A percentile compares a stretch with the other conserved stretches of the same genome.
Evolutionary conservation across 2,888 invertebrate genomes (phyloP).

Genomic region (Microdon myrmicae): DNA sequence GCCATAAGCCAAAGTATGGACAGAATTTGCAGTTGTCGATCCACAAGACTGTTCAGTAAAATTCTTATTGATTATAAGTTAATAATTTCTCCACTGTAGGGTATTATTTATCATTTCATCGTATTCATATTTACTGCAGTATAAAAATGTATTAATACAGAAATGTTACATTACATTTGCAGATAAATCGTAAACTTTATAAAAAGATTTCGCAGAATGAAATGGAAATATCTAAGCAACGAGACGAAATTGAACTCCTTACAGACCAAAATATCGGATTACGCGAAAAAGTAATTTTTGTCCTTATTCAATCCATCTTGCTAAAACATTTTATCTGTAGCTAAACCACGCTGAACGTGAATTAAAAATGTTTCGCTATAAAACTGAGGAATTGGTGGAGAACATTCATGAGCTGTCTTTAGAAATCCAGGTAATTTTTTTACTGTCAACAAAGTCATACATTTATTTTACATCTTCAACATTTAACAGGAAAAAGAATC

Average conservation of each 20-base stretch:
- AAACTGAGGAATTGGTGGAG: slow-evolving; percentile 57
- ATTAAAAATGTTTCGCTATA: slow-evolving; percentile 54
- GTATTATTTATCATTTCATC: neutral
- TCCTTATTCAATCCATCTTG: neutral
- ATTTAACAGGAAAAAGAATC: slow-evolving; percentile 53
- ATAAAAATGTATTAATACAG: no score
- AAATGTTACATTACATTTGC: no score
- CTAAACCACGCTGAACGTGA: slow-evolving; percentile 55
- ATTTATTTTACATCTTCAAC: slow-evolving; percentile 12
- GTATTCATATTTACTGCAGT: neutral
- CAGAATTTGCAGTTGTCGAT: no score
- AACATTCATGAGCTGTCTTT: slow-evolving; percentile 53
- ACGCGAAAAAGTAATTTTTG: slow-evolving; percentile 55
- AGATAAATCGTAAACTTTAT: slow-evolving; percentile 60
- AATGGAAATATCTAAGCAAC: slow-evolving; percentile 54
- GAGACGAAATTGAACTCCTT: slow-evolving; percentile 55
- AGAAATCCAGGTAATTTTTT: slow-evolving; percentile 52
- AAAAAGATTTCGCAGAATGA: slow-evolving; percentile 60
- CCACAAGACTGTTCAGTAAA: no score
- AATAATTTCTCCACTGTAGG: no score
- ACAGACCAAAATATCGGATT: slow-evolving; percentile 55
- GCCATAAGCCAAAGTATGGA: no score
- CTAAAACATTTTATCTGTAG: slow-evolving; percentile 45
- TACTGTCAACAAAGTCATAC: neutral
- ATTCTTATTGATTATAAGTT: neutral